These are phyloP conservation scores for Pilophorus perplexus DNA, from an alignment of 2,888 invertebrate species.

Conservation along the genomic window DNA sequence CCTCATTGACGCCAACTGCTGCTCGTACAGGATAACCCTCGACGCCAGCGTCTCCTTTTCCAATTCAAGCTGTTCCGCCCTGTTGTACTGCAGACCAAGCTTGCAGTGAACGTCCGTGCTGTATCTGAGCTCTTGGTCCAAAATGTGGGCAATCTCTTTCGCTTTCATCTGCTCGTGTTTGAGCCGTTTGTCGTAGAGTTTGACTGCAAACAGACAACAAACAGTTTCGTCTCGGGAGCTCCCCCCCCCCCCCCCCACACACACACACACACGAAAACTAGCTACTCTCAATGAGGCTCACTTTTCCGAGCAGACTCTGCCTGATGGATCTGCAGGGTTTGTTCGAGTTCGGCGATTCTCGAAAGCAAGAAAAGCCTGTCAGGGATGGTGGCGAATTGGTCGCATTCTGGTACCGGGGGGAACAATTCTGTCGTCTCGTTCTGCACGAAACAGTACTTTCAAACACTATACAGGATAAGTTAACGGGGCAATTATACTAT, in stretches of 20 bases:
- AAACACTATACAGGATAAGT: no score
- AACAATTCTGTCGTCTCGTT: no score
- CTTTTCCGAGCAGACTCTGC: constrained; percentile 24
- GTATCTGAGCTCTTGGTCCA: constrained; percentile 31
- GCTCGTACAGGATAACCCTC: background rate
- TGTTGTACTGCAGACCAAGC: constrained; percentile 32
- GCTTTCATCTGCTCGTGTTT: constrained; percentile 37
- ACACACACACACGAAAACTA: no score
- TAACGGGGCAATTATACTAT: no score
- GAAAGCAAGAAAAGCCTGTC: constrained; percentile 4
- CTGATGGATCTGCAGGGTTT: constrained; percentile 11
- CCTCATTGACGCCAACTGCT: constrained; percentile 2
- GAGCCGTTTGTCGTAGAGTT: constrained; percentile 20
- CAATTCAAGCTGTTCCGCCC: constrained; percentile 33
- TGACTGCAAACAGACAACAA: constrained; percentile 6
- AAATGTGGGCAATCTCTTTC: constrained; percentile 25
- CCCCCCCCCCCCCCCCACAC: no score
- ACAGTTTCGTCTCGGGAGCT: no score
- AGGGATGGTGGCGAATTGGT: no score
- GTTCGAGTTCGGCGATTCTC: constrained; percentile 14
- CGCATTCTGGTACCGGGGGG: no score
- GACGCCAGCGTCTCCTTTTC: constrained; percentile 26
- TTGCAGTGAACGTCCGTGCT: constrained; percentile 37
- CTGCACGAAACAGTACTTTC: no score
- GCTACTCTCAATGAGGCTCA: no score